Base-by-base conservation (phyloP, 2,113 vertebrate genomes). In the Phaethon lepturus region DNA sequence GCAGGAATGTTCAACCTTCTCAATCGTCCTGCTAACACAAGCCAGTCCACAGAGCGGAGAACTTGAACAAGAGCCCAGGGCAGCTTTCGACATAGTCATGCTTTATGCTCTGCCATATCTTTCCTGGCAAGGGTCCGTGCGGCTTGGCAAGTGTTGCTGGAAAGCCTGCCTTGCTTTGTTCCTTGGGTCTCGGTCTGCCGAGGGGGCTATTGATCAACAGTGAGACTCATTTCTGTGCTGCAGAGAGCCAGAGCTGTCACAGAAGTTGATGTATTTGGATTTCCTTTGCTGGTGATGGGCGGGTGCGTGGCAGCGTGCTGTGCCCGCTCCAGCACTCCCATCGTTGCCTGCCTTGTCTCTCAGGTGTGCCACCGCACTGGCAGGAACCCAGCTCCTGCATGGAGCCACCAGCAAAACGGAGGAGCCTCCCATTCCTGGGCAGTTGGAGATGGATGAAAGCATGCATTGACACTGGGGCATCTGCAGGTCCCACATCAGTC, bases 161-260 rank as follows among this genome's bases (percentile, higher is more conserved):
- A 88, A 55, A 85, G 9, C n/a, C 56, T 3, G 1, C 33, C 23
- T 79, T 68, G 66, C 40, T 90, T 63, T 78, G 28, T 44, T 88
- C 1, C 5, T 71, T 7, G 0, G 1, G 25, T 11, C 33, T 86
- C 2, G 6, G 16, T 16, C 44, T 60, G 69, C 38, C 2, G 10
- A 71, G 66, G 38, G 38, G 13, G 6, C 18, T 82, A 33, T 76
- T 2, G 9, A 11, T 50, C 67, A 85, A n/a, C 66, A 71, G 20
- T 1, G n/a, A 59, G 38, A 40, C 66, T 91, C 35, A 22, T 66
- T 93, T n/a, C 60, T 82, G 55, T 25, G 17, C 73, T 86, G 69
- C 59, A 71, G 50, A 91, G 67, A 83, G 12, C 22, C 67, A 58
- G 74, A 86, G n/a, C 22, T 69, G 60, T 58, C 62, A 25, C 69